Percentiles rank a stretch among this genome's conserved stretches.
phyloP scores from a whole-genome alignment of 2,797 vertebrate genomes.

The Numenius phaeopus region DNA sequence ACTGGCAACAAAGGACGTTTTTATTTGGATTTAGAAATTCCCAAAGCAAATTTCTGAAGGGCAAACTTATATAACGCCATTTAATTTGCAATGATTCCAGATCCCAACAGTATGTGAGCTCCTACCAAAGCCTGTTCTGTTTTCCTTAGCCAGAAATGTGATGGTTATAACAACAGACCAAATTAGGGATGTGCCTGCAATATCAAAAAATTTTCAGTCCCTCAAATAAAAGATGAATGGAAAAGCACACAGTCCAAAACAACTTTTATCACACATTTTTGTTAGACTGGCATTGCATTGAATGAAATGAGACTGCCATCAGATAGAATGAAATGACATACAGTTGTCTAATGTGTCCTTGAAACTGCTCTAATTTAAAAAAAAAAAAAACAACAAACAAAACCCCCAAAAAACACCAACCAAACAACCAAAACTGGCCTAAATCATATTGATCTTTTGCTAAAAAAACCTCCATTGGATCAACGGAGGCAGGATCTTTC shows the following conservation, averaged over 20 bases:
- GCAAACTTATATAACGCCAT: slow-evolving; percentile 47
- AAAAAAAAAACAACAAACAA: neutral
- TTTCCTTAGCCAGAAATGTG: slow-evolving; percentile 17
- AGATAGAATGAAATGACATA: neutral
- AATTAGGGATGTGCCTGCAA: neutral
- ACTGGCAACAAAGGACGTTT: slow-evolving; percentile 57
- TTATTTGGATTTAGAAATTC: slow-evolving; percentile 63
- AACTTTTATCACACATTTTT: neutral
- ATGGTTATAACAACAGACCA: neutral
- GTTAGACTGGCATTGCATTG: neutral
- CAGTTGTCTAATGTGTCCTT: neutral
- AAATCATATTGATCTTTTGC: neutral
- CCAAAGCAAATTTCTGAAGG: slow-evolving; percentile 57
- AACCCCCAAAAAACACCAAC: neutral
- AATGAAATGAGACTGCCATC: neutral
- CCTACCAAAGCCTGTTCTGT: neutral
- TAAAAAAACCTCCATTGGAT: neutral
- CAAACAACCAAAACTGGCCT: neutral
- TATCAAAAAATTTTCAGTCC: neutral
- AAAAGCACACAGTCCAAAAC: neutral
- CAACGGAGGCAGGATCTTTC: neutral
- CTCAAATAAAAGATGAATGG: neutral
- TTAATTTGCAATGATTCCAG: slow-evolving; percentile 59
- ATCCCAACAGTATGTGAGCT: slow-evolving; percentile 11
- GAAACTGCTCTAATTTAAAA: neutral